Evolutionary conservation across 2,888 invertebrate genomes (phyloP).

Genomic region (Cataglyphis altisquamis): DNA sequence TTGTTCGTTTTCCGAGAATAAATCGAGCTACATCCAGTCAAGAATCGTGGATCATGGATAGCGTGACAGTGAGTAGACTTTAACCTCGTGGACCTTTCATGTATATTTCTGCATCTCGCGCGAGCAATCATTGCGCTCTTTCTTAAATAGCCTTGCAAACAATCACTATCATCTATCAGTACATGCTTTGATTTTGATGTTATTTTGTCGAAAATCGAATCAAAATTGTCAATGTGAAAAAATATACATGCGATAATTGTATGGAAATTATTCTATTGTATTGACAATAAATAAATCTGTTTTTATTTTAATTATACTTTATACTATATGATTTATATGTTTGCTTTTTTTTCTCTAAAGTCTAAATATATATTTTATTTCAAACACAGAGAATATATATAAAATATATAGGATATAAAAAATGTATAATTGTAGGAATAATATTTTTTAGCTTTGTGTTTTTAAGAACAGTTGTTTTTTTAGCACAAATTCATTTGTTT

Average conservation of each 20-base stretch:
- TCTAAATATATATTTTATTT: not conserved
- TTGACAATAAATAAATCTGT: not conserved
- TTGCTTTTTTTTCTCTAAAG: not conserved
- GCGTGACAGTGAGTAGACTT: slow-evolving; percentile 69
- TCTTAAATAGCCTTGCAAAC: not conserved
- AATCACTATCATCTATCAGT: not conserved
- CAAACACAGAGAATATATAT: not conserved
- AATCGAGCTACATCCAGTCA: slow-evolving; percentile 55
- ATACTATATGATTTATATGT: not conserved
- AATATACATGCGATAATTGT: not conserved
- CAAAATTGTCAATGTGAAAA: not conserved
- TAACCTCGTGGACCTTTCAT: slow-evolving; percentile 32
- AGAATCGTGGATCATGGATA: slow-evolving; percentile 67
- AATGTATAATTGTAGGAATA: not conserved
- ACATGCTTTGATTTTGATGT: not conserved
- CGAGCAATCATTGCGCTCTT: not conserved
- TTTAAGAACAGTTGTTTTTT: too few species aligned
- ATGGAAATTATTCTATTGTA: not conserved
- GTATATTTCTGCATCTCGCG: not conserved
- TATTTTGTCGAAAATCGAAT: slow-evolving; percentile 17
- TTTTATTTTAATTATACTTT: not conserved
- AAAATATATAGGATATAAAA: not conserved
- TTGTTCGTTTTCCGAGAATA: slow-evolving; percentile 59
- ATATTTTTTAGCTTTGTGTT: too few species aligned
- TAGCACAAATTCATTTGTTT: too few species aligned